These are phyloP conservation scores for Ophion obscuratus DNA, from an alignment of 2,888 invertebrate genomes.

Conservation along the genomic window DNA sequence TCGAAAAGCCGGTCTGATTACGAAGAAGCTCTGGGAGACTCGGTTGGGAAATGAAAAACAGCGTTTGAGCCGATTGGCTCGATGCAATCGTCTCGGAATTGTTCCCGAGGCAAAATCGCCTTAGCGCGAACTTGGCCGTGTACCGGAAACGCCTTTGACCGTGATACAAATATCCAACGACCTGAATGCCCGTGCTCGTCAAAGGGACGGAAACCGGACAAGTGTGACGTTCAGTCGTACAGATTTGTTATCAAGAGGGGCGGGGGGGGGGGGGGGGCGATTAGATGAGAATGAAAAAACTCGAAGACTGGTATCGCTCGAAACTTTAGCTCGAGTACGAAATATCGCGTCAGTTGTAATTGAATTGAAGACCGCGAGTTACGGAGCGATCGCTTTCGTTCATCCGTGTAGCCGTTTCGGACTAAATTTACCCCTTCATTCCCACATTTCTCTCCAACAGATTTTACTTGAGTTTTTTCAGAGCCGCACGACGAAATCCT, in stretches of 20 bases:
- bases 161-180: conserved; percentile 58
- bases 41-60: not conserved
- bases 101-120: conserved; percentile 41
- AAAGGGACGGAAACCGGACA: conserved; percentile 43
- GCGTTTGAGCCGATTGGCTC: conserved; percentile 29
- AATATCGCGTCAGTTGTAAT: not conserved
- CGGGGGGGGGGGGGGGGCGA: not conserved
- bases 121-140: conserved; percentile 56
- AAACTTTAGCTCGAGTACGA: not conserved
- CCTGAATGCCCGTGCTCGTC: conserved; percentile 43
- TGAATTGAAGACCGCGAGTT: not conserved
- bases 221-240: conserved; percentile 22
- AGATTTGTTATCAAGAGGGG: not conserved
- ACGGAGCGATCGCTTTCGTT: not conserved
- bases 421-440: not conserved
- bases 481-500: not conserved
- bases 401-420: not conserved
- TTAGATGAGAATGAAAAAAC: not conserved
- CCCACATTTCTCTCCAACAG: not conserved
- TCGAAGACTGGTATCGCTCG: not conserved
- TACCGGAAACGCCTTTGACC: conserved; percentile 61
- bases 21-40: not conserved
- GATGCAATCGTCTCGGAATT: conserved; percentile 52
- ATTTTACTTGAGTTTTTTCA: not conserved
- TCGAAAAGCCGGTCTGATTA: not conserved